These are phyloP conservation scores for Metridium senile DNA, from an alignment of 92 coral and sea anemone genomes.

Conservation along the genomic window DNA sequence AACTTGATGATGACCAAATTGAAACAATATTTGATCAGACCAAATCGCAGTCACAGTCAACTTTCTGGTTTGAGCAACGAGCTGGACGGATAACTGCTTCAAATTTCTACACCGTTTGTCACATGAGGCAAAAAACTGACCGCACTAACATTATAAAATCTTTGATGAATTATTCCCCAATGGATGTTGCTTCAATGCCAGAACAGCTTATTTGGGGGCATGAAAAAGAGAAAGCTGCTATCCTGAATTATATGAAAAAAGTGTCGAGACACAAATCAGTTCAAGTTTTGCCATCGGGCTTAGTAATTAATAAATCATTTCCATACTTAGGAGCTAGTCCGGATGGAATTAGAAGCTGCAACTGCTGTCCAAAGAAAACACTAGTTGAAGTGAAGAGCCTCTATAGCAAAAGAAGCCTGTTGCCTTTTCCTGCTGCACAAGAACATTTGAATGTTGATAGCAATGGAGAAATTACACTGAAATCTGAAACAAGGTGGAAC, in stretches of 20 bases:
- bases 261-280: constrained; percentile 15
- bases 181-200: constrained; percentile 14
- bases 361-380: constrained; percentile 15
- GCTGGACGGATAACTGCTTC: constrained; percentile 49
- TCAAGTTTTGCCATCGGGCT: not conserved
- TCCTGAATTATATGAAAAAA: constrained; percentile 13
- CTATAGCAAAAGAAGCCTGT: constrained; percentile 21
- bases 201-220: constrained; percentile 28
- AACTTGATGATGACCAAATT: not conserved
- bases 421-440: constrained; percentile 34
- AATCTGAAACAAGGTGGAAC: constrained; percentile 27
- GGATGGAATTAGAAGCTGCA: constrained; percentile 27
- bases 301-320: not conserved
- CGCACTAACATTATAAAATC: constrained; percentile 15
- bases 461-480: constrained; percentile 6
- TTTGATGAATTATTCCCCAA: constrained; percentile 26
- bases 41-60: not conserved
- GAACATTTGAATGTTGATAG: not conserved
- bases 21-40: constrained; percentile 6
- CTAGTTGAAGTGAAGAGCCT: constrained; percentile 30
- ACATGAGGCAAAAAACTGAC: constrained; percentile 22
- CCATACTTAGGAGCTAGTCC: constrained; percentile 40
- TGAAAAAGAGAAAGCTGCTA: constrained; percentile 17
- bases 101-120: constrained; percentile 40
- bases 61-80: constrained; percentile 37